Evolutionary conservation across 2,888 invertebrate genomes (phyloP).

Genomic region (Monopis laevigella): DNA sequence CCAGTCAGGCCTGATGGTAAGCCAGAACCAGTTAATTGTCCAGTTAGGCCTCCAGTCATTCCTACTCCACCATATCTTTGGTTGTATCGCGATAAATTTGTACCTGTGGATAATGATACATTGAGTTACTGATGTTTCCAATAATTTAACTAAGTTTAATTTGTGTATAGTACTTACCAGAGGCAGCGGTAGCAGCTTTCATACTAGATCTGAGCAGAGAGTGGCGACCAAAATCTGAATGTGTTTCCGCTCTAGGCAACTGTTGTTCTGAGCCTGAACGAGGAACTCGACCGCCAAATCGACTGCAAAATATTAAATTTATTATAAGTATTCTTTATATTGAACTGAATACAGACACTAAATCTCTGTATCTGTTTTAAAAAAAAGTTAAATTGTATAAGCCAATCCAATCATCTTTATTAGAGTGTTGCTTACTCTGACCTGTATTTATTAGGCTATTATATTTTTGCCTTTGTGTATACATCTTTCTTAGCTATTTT

Average conservation of each 20-base stretch:
- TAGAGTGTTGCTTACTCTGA: too few species aligned
- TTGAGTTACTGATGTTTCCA: too few species aligned
- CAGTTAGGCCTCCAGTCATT: conserved; percentile 38
- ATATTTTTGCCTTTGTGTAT: too few species aligned
- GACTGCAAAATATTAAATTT: conserved; percentile 36
- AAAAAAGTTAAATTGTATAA: too few species aligned
- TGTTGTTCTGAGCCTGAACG: conserved; percentile 94
- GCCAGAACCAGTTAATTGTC: conserved; percentile 32
- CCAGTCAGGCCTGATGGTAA: conserved; percentile 17
- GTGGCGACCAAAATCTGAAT: conserved; percentile 85
- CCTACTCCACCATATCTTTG: conserved; percentile 65
- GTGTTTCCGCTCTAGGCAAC: conserved; percentile 82
- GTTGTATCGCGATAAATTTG: conserved; percentile 70
- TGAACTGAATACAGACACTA: too few species aligned
- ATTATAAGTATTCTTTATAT: too few species aligned
- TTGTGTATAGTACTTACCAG: too few species aligned
- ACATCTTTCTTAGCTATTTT: too few species aligned
- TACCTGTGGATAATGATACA: conserved; percentile 52
- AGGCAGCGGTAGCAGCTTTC: conserved; percentile 68
- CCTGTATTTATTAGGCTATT: too few species aligned
- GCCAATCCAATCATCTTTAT: too few species aligned
- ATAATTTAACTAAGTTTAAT: too few species aligned
- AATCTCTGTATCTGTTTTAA: too few species aligned
- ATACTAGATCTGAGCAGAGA: conserved; percentile 84
- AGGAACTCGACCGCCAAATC: conserved; percentile 71